Evolutionary conservation across 2,888 invertebrate species (phyloP).

Genomic region (Cremastobaeus sp.): DNA sequence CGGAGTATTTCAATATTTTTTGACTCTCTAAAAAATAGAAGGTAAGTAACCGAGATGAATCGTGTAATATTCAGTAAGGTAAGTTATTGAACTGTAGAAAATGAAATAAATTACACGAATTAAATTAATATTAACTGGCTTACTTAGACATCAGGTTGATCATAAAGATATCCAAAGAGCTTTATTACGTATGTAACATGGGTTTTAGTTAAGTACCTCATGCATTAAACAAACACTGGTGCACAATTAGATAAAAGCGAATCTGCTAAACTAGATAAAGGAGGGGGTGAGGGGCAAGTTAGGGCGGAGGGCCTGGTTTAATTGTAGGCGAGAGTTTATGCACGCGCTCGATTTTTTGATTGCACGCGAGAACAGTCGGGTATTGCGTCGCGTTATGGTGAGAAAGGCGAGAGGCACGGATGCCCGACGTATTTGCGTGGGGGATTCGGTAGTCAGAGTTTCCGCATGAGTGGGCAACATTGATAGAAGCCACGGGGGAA

Average conservation of each 20-base stretch:
- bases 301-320: constrained; percentile 35
- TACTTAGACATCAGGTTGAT: too few species aligned
- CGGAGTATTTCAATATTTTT: too few species aligned
- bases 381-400: constrained; percentile 71
- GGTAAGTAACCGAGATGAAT: too few species aligned
- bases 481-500: constrained; percentile 75
- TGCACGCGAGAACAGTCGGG: constrained; percentile 62
- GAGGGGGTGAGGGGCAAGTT: constrained; percentile 18
- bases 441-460: constrained; percentile 75
- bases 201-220: constrained; percentile 73
- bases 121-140: too few species aligned
- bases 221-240: constrained; percentile 73
- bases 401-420: constrained; percentile 76
- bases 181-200: constrained; percentile 64
- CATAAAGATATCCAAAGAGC: constrained; percentile 40
- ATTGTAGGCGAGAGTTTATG: constrained; percentile 53
- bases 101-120: too few species aligned
- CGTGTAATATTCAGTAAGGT: too few species aligned
- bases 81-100: too few species aligned
- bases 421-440: constrained; percentile 72
- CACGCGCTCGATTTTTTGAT: constrained; percentile 53
- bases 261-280: constrained; percentile 72
- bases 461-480: constrained; percentile 77
- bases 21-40: too few species aligned
- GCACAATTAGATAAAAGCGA: constrained; percentile 77